Base-by-base conservation (phyloP, 1,140 invertebrate genomes). In the Drosophila grimshawi region DNA sequence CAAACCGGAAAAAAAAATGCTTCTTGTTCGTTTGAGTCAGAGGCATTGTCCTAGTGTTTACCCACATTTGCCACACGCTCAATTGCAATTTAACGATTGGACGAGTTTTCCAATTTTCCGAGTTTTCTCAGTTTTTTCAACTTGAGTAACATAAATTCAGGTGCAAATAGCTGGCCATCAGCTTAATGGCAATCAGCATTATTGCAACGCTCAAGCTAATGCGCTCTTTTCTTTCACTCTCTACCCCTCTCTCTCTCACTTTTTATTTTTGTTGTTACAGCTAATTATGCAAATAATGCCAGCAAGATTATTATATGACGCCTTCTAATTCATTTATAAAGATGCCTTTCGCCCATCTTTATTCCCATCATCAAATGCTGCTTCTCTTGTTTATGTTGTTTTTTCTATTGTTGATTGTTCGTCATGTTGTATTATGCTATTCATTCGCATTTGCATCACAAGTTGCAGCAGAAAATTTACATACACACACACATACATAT, bases 241-340 rank as follows among this genome's bases (percentile, higher is more conserved):
- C 19, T 29, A 2, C 7, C 7, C 8, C 11, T 39, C 5, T 11
- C 27, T n/a, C 30, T 11, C 7, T 30, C 1, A 19, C 5, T 10
- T 10, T 19, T 37, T 37, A 43, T 52, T 61, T 56, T 70, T 70
- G 39, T 55, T 53, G 30, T 48, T 56, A 45, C 46, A 43, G 70
- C 48, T 73, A 41, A 73, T 73, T 73, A 73, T 73, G 70, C 33
- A 67, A 73, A 73, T 67, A 39, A 39, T 71, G 52, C 51, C 63
- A 45, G 59, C 27, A 19, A 66, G 79, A 86, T 86, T 83, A 88
- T 88, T 89, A 89, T 89, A 67, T 88, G 85, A 88, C 70, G 78
- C 74, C 85, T 88, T 85, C 77, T 88, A 85, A 88, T 88, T 88
- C 80, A 80, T 80, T 82, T 82, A 60, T 69, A 64, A 72, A 70